phyloP scores from a whole-genome alignment of 2,113 vertebrate species.

The Puntigrus tetrazona region DNA sequence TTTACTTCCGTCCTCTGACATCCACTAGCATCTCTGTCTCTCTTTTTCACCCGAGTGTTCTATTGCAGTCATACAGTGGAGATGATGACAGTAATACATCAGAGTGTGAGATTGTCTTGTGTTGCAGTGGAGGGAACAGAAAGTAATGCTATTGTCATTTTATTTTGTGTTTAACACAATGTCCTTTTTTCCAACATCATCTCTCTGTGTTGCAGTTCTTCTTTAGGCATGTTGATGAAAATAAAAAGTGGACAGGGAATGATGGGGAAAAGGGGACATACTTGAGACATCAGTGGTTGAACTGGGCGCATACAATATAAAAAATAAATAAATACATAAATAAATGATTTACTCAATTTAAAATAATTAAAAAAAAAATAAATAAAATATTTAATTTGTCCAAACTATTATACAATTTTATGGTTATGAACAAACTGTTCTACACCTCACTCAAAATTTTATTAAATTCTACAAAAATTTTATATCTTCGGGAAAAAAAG shows the following conservation, averaged over 20 bases:
- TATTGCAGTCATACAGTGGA: not conserved
- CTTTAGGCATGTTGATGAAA: not conserved
- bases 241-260: not conserved
- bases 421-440: too few relatives aligned
- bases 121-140: not conserved
- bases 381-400: too few relatives aligned
- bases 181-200: not conserved
- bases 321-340: too few relatives aligned
- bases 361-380: too few relatives aligned
- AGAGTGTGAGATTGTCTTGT: conserved; percentile 20
- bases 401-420: too few relatives aligned
- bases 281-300: not conserved
- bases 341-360: too few relatives aligned
- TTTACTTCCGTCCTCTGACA: conserved; percentile 12
- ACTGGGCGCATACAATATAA: too few relatives aligned
- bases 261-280: not conserved
- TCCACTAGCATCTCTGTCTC: conserved; percentile 23
- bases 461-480: too few relatives aligned
- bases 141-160: conserved; percentile 14
- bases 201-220: not conserved
- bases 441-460: too few relatives aligned
- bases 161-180: not conserved
- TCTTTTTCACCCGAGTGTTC: not conserved
- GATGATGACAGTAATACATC: conserved; percentile 37
- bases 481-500: too few relatives aligned